phyloP scores from a whole-genome alignment of 2,113 vertebrate genomes.

The Herpailurus yagouaroundi region DNA sequence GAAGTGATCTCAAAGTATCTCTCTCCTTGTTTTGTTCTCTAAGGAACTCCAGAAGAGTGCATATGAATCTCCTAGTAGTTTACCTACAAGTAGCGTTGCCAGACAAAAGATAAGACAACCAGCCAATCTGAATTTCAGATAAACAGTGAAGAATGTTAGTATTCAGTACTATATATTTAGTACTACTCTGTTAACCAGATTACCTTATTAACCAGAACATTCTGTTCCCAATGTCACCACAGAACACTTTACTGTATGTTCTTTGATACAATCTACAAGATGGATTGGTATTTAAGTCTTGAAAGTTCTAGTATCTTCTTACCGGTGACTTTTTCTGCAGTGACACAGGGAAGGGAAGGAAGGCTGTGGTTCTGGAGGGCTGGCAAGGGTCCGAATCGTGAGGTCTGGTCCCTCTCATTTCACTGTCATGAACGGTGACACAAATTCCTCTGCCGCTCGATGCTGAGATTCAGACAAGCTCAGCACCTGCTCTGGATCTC shows the following conservation, averaged over 20 bases:
- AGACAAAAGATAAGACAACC: background rate
- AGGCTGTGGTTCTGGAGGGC: background rate
- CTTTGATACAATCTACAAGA: background rate
- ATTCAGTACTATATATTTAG: background rate
- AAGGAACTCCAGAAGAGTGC: background rate
- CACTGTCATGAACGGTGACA: background rate
- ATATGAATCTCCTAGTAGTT: background rate
- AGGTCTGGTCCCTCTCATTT: background rate
- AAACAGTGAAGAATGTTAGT: background rate
- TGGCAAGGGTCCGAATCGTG: background rate
- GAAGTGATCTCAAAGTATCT: background rate
- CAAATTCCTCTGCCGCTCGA: background rate
- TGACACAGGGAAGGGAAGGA: background rate
- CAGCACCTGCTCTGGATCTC: background rate
- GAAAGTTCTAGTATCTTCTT: background rate
- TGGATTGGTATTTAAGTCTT: background rate
- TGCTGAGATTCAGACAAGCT: background rate
- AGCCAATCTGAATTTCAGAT: background rate
- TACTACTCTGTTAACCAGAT: background rate
- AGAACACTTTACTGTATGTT: background rate
- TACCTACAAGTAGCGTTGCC: background rate
- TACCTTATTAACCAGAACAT: constrained; percentile 35
- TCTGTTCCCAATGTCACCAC: background rate
- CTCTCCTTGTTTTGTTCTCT: background rate
- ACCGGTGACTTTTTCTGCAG: background rate